Percentiles rank a stretch among this genome's conserved stretches.
phyloP scores from a whole-genome alignment of 2,888 invertebrate species.

The Aromia moschata region DNA sequence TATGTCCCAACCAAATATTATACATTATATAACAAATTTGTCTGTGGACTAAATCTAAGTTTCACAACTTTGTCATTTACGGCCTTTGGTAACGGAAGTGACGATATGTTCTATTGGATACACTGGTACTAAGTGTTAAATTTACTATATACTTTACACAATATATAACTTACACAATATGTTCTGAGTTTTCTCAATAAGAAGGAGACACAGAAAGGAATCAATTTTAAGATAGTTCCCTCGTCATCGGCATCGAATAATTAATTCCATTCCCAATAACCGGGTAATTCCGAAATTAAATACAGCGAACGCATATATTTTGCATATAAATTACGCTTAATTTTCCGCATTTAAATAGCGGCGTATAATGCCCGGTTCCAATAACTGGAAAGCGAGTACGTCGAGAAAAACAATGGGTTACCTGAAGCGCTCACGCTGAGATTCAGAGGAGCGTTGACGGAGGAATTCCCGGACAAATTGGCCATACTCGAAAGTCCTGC shows the following conservation, averaged over 20 bases:
- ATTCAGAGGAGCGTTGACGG: conserved; percentile 82
- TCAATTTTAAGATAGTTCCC: background rate
- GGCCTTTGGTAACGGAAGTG: too few relatives aligned
- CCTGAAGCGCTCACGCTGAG: conserved; percentile 72
- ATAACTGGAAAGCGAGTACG: background rate
- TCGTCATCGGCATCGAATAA: background rate
- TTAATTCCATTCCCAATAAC: background rate
- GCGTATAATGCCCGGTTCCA: background rate
- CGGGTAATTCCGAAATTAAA: background rate
- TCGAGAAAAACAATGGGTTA: conserved; percentile 47
- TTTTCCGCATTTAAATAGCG: background rate
- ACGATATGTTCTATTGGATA: too few relatives aligned
- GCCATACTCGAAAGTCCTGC: conserved; percentile 72
- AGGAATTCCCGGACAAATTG: conserved; percentile 60
- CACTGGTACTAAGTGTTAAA: too few relatives aligned
- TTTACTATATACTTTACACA: too few relatives aligned
- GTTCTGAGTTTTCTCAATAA: too few relatives aligned
- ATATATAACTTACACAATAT: too few relatives aligned
- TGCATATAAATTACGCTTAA: background rate
- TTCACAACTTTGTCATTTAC: too few relatives aligned
- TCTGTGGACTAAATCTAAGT: too few relatives aligned
- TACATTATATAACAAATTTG: too few relatives aligned
- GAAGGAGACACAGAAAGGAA: too few relatives aligned
- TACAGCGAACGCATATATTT: background rate
- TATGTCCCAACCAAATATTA: too few relatives aligned